These are phyloP conservation scores for Lucilia cuprina DNA, from an alignment of 1,140 invertebrate species.

Conservation along the genomic window DNA sequence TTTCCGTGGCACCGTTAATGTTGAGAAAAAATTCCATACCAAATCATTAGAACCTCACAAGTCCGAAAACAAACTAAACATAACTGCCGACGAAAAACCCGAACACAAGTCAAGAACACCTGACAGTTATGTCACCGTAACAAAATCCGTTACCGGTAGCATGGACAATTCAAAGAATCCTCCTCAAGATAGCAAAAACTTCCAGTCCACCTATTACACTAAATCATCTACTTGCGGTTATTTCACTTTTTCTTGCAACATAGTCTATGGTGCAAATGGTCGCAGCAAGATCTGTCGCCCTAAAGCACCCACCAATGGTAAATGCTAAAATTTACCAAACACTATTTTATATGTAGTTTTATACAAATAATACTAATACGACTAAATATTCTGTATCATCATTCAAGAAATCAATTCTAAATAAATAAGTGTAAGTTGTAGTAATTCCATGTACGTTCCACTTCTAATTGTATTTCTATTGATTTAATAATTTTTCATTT, in stretches of 20 bases:
- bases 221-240: slow-evolving; percentile 86
- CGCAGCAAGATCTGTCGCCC: slow-evolving; percentile 81
- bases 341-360: not conserved
- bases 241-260: slow-evolving; percentile 82
- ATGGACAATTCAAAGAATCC: slow-evolving; percentile 67
- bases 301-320: slow-evolving; percentile 65
- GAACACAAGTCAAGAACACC: slow-evolving; percentile 59
- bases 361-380: not conserved
- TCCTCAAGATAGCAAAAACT: slow-evolving; percentile 69
- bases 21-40: slow-evolving; percentile 60
- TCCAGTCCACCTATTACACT: slow-evolving; percentile 80
- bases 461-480: not conserved
- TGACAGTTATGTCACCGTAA: slow-evolving; percentile 73
- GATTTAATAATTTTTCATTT: not conserved
- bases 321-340: slow-evolving; percentile 47
- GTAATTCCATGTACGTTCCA: not conserved
- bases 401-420: not conserved
- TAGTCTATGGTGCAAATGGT: slow-evolving; percentile 77
- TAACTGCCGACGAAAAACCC: slow-evolving; percentile 58
- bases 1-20: slow-evolving; percentile 59
- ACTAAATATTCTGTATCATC: not conserved
- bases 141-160: slow-evolving; percentile 78
- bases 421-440: not conserved
- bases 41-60: slow-evolving; percentile 52
- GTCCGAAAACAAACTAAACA: slow-evolving; percentile 45